Percentiles rank a stretch among this genome's conserved stretches.
Conservation (phyloP, 2,113 vertebrate genomes). For the Excalfactoria chinensis region DNA sequence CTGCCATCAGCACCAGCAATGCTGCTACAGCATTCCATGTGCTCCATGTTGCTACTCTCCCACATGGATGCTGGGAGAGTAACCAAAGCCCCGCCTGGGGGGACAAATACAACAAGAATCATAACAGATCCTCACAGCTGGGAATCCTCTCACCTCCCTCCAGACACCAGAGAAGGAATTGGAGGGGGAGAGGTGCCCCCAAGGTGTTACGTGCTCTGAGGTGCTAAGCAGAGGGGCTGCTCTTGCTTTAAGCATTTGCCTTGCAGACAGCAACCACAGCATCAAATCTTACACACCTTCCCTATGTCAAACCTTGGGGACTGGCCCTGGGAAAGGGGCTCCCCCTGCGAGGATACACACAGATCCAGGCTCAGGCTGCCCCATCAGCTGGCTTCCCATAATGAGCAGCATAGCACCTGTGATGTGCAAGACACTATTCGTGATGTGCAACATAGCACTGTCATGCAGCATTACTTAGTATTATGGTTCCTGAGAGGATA, state of each 20-base stretch:
- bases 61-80: background rate
- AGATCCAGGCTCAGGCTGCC: background rate
- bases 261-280: background rate
- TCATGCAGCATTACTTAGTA: background rate
- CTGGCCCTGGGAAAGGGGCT: background rate
- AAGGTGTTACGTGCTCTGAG: background rate
- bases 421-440: rapidly evolving
- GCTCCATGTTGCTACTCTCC: rapidly evolving
- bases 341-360: rapidly evolving
- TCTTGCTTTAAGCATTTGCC: background rate
- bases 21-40: background rate
- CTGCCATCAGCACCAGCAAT: background rate
- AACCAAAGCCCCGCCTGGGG: background rate
- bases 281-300: background rate
- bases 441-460: rapidly evolving
- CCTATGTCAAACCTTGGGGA: background rate
- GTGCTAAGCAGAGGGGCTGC: background rate
- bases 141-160: background rate
- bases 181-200: background rate
- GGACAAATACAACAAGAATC: background rate
- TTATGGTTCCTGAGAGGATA: background rate
- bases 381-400: rapidly evolving
- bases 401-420: rapidly evolving
- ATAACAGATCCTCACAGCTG: rapidly evolving
- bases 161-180: rapidly evolving